These are phyloP conservation scores for Eurois occulta DNA, from an alignment of 2,888 invertebrate genomes.

Conservation along the genomic window DNA sequence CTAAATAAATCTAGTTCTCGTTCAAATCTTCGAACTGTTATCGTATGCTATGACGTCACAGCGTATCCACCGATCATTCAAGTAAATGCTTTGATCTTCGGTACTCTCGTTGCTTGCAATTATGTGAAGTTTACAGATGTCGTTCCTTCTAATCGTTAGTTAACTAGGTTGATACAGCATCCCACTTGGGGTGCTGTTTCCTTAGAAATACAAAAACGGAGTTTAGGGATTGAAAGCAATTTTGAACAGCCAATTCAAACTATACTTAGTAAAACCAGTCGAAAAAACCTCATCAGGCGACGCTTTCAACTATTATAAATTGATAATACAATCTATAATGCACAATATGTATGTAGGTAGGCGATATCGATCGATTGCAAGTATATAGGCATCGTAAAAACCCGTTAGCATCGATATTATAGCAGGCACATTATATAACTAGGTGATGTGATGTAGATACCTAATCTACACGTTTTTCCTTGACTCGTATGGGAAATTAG, in stretches of 20 bases:
- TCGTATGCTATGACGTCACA: neutral
- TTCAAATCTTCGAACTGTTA: neutral
- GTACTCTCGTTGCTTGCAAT: neutral
- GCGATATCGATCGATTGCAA: constrained; percentile 31
- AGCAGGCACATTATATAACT: constrained; percentile 15
- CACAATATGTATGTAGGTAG: neutral
- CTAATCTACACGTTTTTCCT: constrained; percentile 14
- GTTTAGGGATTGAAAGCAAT: neutral
- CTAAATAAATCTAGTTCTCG: neutral
- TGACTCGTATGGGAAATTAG: constrained; percentile 7
- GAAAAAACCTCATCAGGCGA: neutral
- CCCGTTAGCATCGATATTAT: constrained; percentile 40
- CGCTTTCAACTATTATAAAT: neutral
- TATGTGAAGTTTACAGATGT: neutral
- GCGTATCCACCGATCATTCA: neutral
- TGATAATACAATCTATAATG: neutral
- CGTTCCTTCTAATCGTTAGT: neutral
- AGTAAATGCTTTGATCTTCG: constrained; percentile 4
- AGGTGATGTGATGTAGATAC: constrained; percentile 3
- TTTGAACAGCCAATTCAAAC: neutral
- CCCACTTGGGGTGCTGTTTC: neutral
- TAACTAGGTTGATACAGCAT: constrained; percentile 1
- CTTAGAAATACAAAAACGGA: neutral
- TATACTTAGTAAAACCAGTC: neutral
- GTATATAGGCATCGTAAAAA: constrained; percentile 38